Conservation (phyloP, 2,888 invertebrate species). For the Lasioglossum malachurum region DNA sequence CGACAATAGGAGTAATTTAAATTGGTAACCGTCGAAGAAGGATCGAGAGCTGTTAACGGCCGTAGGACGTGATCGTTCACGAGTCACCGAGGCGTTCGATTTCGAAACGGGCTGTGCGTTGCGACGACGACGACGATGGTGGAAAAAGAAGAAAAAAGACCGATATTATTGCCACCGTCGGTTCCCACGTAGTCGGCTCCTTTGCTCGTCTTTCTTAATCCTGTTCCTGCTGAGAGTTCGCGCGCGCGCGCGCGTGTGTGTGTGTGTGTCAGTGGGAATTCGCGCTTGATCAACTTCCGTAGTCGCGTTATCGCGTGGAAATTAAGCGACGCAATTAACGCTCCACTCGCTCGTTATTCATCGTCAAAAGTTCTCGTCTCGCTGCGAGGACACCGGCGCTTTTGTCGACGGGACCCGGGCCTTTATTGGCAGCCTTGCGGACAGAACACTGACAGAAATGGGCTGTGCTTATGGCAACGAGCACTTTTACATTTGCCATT, state of each 20-base stretch:
- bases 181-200: conserved; percentile 48
- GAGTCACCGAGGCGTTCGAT: conserved; percentile 42
- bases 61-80: conserved; percentile 12
- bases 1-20: too few species aligned
- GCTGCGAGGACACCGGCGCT: not conserved
- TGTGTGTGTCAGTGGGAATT: conserved; percentile 27
- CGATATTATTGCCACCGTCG: conserved; percentile 14
- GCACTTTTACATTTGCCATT: not conserved
- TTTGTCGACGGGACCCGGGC: not conserved
- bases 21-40: conserved; percentile 9
- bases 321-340: conserved; percentile 61
- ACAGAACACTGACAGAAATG: not conserved
- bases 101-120: conserved; percentile 39
- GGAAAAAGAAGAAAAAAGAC: conserved; percentile 31
- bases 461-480: not conserved
- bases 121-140: not conserved
- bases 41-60: conserved; percentile 6
- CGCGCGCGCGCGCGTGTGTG: too few species aligned
- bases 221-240: not conserved
- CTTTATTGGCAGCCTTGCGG: not conserved
- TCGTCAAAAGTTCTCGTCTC: not conserved
- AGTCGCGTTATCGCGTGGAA: conserved; percentile 39
- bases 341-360: conserved; percentile 26
- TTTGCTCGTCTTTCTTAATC: conserved; percentile 43
- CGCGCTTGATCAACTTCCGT: conserved; percentile 48